These are phyloP conservation scores for Strix occidentalis DNA, from an alignment of 2,797 vertebrate genomes.

Conservation along the genomic window DNA sequence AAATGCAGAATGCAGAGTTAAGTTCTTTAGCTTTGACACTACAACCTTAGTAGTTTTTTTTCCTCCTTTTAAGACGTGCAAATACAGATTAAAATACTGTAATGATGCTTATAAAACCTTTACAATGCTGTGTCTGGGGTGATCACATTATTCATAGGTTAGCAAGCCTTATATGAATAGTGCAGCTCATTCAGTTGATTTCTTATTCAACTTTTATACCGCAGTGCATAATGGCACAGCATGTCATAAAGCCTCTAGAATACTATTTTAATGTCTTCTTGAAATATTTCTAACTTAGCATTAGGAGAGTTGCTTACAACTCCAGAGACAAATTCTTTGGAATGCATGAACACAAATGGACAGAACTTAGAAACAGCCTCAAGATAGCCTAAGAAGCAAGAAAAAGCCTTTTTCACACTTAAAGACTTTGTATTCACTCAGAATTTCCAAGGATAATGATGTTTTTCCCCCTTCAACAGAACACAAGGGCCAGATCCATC, in stretches of 20 bases:
- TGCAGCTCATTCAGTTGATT: slow-evolving; percentile 45
- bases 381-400: slow-evolving; percentile 10
- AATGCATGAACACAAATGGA: not conserved
- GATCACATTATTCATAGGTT: slow-evolving; percentile 31
- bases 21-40: not conserved
- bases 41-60: not conserved
- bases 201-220: slow-evolving; percentile 32
- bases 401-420: slow-evolving; percentile 10
- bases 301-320: not conserved
- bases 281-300: slow-evolving; percentile 47
- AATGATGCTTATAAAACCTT: not conserved
- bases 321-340: not conserved
- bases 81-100: slow-evolving; percentile 29
- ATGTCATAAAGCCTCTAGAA: not conserved
- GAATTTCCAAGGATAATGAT: slow-evolving; percentile 4
- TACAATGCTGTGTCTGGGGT: not conserved
- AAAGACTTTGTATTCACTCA: not conserved
- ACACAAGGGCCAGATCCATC: not conserved
- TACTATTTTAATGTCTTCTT: slow-evolving; percentile 18
- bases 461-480: not conserved
- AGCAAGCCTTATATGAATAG: slow-evolving; percentile 9
- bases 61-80: not conserved
- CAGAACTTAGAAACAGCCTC: not conserved
- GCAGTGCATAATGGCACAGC: not conserved
- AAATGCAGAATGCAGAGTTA: not conserved